These are phyloP conservation scores for Physocephala rufipes DNA, from an alignment of 2,888 invertebrate species.

Conservation along the genomic window DNA sequence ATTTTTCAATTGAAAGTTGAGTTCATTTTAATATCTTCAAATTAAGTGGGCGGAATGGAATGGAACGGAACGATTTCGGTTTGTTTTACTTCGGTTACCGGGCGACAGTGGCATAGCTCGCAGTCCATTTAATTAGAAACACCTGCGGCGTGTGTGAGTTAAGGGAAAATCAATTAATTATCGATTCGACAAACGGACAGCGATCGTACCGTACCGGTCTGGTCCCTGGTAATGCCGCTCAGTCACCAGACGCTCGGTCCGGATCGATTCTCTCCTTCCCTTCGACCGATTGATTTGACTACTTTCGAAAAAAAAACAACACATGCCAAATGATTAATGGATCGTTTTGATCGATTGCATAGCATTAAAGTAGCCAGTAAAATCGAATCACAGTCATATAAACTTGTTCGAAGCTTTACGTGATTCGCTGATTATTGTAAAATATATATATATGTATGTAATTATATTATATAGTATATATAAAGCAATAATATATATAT, in stretches of 20 bases:
- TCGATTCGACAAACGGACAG: constrained; percentile 26
- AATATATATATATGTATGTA: no score
- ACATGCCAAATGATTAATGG: constrained; percentile 12
- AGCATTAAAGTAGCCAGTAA: background rate
- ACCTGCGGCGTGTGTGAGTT: constrained; percentile 30
- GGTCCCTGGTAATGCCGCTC: no score
- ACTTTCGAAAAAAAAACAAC: constrained; percentile 6
- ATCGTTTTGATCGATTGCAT: constrained; percentile 17
- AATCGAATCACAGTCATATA: background rate
- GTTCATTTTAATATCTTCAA: background rate
- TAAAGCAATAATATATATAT: no score
- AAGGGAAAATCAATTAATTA: constrained; percentile 25
- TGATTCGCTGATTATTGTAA: no score
- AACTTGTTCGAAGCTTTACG: background rate
- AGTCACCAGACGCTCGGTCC: no score
- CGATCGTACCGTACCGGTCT: no score
- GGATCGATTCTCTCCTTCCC: no score
- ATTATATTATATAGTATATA: no score
- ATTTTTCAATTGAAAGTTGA: constrained; percentile 32
- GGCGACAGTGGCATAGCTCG: background rate
- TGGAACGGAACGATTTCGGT: background rate
- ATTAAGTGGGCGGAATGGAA: constrained; percentile 23
- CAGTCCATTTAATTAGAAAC: constrained; percentile 30
- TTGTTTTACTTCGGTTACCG: background rate
- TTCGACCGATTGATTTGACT: constrained; percentile 16